phyloP scores from a whole-genome alignment of 2,113 vertebrate genomes.

The Erythrolamprus reginae region DNA sequence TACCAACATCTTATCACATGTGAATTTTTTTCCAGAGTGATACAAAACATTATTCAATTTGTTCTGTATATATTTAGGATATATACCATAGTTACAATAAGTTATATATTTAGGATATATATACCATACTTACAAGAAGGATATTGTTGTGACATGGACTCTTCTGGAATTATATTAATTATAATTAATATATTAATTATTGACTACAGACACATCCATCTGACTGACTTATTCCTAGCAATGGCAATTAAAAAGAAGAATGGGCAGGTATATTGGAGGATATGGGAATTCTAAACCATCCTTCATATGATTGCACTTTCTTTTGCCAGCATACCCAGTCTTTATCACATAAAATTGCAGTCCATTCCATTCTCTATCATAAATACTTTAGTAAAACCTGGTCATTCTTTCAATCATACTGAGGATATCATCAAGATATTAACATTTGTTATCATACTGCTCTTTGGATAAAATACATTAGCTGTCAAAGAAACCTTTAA shows the following conservation, averaged over 20 bases:
- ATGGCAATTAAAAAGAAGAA: neutral
- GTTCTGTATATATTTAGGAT: too few species aligned
- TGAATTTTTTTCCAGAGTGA: too few species aligned
- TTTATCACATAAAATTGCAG: neutral
- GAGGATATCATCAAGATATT: neutral
- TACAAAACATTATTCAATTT: too few species aligned
- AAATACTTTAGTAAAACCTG: neutral
- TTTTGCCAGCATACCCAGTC: neutral
- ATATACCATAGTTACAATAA: too few species aligned
- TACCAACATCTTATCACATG: too few species aligned
- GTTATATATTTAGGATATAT: too few species aligned
- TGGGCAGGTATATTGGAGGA: neutral
- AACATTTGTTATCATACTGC: neutral
- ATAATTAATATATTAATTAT: too few species aligned
- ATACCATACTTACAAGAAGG: too few species aligned
- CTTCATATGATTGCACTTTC: neutral
- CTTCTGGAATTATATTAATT: too few species aligned
- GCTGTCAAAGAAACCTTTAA: neutral
- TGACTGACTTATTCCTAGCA: neutral
- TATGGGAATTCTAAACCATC: neutral
- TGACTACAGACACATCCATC: too few species aligned
- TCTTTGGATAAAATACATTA: neutral
- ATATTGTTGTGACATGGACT: too few species aligned
- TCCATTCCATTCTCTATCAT: neutral
- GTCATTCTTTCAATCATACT: neutral